phyloP scores from a whole-genome alignment of 1,140 invertebrate genomes.

The Hydropsyche tenuis region DNA sequence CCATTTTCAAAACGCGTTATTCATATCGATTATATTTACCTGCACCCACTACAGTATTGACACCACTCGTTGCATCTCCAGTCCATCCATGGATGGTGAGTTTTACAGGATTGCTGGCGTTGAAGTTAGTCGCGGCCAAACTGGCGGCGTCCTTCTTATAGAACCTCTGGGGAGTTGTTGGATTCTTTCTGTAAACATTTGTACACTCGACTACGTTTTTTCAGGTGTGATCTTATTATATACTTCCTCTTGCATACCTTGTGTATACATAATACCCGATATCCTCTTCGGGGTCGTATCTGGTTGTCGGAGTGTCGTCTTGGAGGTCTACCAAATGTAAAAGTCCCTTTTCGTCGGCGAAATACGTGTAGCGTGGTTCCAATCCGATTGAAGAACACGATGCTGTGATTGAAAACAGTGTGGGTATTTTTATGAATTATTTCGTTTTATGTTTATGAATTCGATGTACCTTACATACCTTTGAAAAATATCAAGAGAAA shows the following conservation, averaged over 20 bases:
- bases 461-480: not conserved
- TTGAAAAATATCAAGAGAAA: not conserved
- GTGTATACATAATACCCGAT: constrained; percentile 3
- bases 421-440: too few relatives aligned
- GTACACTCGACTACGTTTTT: not conserved
- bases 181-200: not conserved
- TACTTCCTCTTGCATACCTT: not conserved
- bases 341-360: not conserved
- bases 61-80: constrained; percentile 14
- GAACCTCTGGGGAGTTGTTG: not conserved
- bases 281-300: constrained; percentile 8
- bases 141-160: not conserved
- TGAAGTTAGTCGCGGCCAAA: not conserved
- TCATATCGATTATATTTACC: constrained; percentile 1
- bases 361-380: not conserved
- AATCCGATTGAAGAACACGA: not conserved
- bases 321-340: not conserved
- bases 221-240: not conserved
- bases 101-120: not conserved
- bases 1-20: not conserved
- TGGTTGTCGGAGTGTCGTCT: not conserved
- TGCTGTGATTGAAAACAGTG: not conserved
- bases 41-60: constrained; percentile 20
- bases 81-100: constrained; percentile 9
- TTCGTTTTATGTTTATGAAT: not conserved